These are phyloP conservation scores for Sebastes umbrosus DNA, from an alignment of 2,797 vertebrate genomes.

Conservation along the genomic window DNA sequence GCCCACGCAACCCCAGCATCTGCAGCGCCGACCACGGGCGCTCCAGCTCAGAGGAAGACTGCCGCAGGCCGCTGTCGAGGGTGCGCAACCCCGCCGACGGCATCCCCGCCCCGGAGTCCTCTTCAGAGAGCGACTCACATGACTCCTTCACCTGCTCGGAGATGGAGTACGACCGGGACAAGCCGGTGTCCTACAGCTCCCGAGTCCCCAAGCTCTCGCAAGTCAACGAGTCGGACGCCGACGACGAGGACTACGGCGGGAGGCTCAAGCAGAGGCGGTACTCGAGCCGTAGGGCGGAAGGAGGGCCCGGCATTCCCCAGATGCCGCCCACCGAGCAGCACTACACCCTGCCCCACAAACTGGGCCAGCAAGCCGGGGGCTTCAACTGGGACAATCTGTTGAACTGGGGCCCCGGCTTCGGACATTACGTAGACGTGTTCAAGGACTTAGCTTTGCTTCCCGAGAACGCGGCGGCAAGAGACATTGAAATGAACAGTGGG, in stretches of 20 bases:
- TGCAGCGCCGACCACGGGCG: conserved; percentile 97
- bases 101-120: conserved; percentile 94
- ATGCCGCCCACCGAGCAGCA: conserved; percentile 78
- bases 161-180: conserved; percentile 98
- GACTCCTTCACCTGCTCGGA: conserved; percentile 99
- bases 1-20: conserved; percentile 96
- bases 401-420: conserved; percentile 98
- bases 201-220: conserved; percentile 95
- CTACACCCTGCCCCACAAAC: conserved; percentile 86
- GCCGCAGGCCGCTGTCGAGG: conserved; percentile 91
- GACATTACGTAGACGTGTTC: conserved; percentile 98
- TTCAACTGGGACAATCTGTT: conserved; percentile 99
- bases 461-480: conserved; percentile 86
- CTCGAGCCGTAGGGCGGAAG: conserved; percentile 92
- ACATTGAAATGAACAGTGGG: conserved; percentile 88
- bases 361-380: conserved; percentile 87
- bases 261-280: conserved; percentile 91
- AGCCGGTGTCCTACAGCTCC: conserved; percentile 89
- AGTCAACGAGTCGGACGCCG: conserved; percentile 96
- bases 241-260: conserved; percentile 92
- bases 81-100: conserved; percentile 95
- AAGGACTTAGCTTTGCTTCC: conserved; percentile 96
- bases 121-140: conserved; percentile 98
- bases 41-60: conserved; percentile 96
- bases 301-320: conserved; percentile 84